Evolutionary conservation across 1,140 invertebrate genomes (phyloP), one percentile per base, ranked within the genome.

Genomic region (Bombus waltoni): DNA sequence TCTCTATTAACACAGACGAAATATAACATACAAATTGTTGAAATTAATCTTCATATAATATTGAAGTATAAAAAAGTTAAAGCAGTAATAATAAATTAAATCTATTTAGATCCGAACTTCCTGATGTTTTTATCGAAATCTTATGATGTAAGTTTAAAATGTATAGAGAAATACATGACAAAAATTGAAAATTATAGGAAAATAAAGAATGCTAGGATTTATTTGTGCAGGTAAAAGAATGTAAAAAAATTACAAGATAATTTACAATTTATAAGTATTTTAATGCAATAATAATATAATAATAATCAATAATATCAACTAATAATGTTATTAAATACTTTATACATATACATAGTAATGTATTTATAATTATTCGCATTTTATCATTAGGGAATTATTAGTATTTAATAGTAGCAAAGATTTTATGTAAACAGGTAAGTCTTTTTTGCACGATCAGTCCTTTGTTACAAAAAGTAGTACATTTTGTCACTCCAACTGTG

Each of bases 311-410:
- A 88, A 89, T 91, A 90, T 85, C 86, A 91, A 87, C 83, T 89
- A 92, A 89, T 90, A 91, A 91, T 92, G 85, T 92, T 91, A 92
- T 92, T 91, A 93, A 92, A 93, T 93, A 92, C 92, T 89, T 92
- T 92, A 86, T 93, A 93, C 92, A 93, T 91, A 70, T 92, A 92
- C 85, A 92, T 92, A 88, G 80, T 85, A 83, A 89, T 91, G 88
- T 88, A 91, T 92, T 92, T 88, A 86, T 92, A 92, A 92, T 90
- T 78, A 81, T 90, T 92, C 85, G 77, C 84, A 83, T 74, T 87
- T 90, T 81, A 92, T 81, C 70, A 86, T 89, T 91, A 90, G 75
- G 81, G 84, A 87, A 87, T 90, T 85, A 91, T 91, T 88, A 89
- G 75, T 91, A 81, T 89, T 90, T 71, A 88, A 84, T 89, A 91